phyloP scores from a whole-genome alignment of 2,113 vertebrate species.

The Coryphaenoides rupestris region DNA sequence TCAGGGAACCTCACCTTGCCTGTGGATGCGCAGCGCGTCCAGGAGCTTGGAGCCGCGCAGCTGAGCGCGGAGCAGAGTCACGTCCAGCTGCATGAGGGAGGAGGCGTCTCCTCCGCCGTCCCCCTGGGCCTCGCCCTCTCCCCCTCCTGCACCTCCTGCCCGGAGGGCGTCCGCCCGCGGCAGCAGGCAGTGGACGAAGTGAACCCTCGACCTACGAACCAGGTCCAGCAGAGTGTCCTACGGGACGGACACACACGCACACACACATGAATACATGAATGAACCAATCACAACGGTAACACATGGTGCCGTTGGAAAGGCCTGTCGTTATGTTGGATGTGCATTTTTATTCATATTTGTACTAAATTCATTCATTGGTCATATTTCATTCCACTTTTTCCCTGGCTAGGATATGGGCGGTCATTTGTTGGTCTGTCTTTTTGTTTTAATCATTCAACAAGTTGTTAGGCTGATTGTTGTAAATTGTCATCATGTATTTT shows the following conservation, averaged over 20 bases:
- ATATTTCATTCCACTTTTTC: too few species aligned
- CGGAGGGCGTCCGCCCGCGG: constrained; percentile 79
- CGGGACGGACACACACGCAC: neutral
- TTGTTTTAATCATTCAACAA: too few species aligned
- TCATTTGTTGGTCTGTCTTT: too few species aligned
- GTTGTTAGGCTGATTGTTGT: too few species aligned
- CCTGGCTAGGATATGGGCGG: too few species aligned
- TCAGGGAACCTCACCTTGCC: constrained; percentile 80
- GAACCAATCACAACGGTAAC: too few species aligned
- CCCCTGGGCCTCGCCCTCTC: constrained; percentile 76
- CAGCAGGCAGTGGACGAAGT: constrained; percentile 95
- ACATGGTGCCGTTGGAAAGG: too few species aligned
- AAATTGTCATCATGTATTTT: too few species aligned
- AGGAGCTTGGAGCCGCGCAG: constrained; percentile 89
- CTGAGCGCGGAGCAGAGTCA: constrained; percentile 87
- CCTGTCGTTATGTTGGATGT: too few species aligned
- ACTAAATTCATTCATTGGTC: too few species aligned
- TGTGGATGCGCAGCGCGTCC: constrained; percentile 89
- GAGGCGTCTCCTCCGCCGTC: constrained; percentile 80
- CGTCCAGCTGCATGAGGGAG: constrained; percentile 87
- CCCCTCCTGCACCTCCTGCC: constrained; percentile 64
- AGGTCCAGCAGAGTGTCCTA: constrained; percentile 95
- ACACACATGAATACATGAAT: too few species aligned
- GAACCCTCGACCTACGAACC: constrained; percentile 87
- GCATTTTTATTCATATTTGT: too few species aligned